phyloP scores from a whole-genome alignment of 2,888 invertebrate species.

The Cephus pygmeus region DNA sequence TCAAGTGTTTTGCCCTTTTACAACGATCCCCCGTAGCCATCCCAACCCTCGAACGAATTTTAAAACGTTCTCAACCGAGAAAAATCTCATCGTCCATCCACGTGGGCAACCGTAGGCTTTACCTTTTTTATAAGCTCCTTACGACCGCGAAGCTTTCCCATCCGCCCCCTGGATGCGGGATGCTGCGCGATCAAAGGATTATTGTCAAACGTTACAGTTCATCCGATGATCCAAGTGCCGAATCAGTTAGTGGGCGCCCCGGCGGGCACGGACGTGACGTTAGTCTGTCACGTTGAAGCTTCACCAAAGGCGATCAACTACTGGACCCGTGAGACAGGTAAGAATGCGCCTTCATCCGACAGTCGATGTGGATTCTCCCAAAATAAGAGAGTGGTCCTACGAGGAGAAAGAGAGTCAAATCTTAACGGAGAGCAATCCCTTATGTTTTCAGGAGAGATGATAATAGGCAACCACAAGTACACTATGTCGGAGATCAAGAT shows the following conservation, averaged over 20 bases:
- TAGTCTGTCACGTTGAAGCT: constrained; percentile 89
- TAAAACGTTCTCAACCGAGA: too few relatives aligned
- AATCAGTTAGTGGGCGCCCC: constrained; percentile 93
- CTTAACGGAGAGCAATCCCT: not conserved
- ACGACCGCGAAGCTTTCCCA: constrained; percentile 8
- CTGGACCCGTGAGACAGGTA: constrained; percentile 91
- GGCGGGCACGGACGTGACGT: constrained; percentile 84
- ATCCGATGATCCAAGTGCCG: constrained; percentile 92
- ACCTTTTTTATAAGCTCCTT: too few relatives aligned
- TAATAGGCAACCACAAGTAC: constrained; percentile 88
- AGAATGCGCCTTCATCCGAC: constrained; percentile 47
- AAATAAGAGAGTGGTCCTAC: not conserved
- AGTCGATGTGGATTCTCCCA: too few relatives aligned
- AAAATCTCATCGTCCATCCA: too few relatives aligned
- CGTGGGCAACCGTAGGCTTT: too few relatives aligned
- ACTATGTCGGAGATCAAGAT: constrained; percentile 83
- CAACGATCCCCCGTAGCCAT: too few relatives aligned
- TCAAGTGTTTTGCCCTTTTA: too few relatives aligned
- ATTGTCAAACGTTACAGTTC: constrained; percentile 74
- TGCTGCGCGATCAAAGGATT: not conserved
- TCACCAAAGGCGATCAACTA: constrained; percentile 95
- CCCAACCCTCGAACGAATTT: too few relatives aligned
- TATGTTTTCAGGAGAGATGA: constrained; percentile 84
- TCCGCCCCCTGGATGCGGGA: not conserved
- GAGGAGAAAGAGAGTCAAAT: not conserved